Evolutionary conservation across 1,140 invertebrate genomes (phyloP).

Genomic region (Drosophila littoralis): DNA sequence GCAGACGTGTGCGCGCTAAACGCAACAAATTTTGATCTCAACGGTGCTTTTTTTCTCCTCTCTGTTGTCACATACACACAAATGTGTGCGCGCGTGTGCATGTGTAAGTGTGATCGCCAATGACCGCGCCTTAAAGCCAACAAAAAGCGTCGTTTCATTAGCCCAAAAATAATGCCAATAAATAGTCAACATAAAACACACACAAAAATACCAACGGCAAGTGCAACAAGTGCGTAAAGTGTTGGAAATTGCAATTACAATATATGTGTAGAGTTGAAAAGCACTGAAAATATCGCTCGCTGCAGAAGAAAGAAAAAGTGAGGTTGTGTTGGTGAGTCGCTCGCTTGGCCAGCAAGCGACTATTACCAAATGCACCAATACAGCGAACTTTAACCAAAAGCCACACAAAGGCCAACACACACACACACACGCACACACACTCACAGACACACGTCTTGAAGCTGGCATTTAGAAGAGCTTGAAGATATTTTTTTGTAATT

Average conservation of each 20-base stretch:
- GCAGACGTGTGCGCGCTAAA: slow-evolving; percentile 66
- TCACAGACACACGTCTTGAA: slow-evolving; percentile 1
- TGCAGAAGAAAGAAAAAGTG: slow-evolving; percentile 53
- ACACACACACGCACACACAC: slow-evolving; percentile 9
- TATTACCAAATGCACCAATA: slow-evolving; percentile 77
- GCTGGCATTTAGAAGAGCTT: slow-evolving; percentile 10
- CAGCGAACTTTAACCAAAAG: slow-evolving; percentile 25
- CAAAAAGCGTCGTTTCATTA: slow-evolving; percentile 48
- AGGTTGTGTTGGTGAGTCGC: slow-evolving; percentile 69
- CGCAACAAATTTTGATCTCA: slow-evolving; percentile 70
- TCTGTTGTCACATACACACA: slow-evolving; percentile 51
- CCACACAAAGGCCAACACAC: slow-evolving; percentile 60
- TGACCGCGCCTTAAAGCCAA: slow-evolving; percentile 78
- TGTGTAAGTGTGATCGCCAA: slow-evolving; percentile 47
- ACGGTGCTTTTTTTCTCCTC: slow-evolving; percentile 67
- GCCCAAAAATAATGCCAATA: slow-evolving; percentile 3
- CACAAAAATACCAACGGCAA: slow-evolving; percentile 15
- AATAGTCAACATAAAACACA: slow-evolving; percentile 9
- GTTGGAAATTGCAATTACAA: slow-evolving; percentile 4
- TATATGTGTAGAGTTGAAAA: slow-evolving; percentile 27
- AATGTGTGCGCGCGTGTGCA: slow-evolving; percentile 5
- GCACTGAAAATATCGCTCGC: slow-evolving; percentile 1
- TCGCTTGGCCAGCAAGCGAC: slow-evolving; percentile 43
- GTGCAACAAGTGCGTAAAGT: slow-evolving; percentile 34
- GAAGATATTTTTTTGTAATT: slow-evolving; percentile 35